Percentiles rank a stretch among this genome's conserved stretches.
These are phyloP conservation scores for Folsomia manolachei DNA, from an alignment of 2,888 invertebrate genomes.

Conservation along the genomic window DNA sequence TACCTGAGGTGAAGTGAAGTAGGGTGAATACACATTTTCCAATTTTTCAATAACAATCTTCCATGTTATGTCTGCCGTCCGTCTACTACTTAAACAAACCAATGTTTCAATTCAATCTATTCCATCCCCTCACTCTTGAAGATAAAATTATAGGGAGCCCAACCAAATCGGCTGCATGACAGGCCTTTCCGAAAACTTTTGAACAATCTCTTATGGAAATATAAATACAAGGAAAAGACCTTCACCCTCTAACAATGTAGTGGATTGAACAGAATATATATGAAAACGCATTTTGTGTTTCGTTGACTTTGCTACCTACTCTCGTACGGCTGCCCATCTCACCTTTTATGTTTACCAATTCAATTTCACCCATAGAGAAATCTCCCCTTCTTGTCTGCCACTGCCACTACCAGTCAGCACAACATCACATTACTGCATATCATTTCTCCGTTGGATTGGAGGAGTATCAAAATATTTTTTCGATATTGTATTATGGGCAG, in stretches of 20 bases:
- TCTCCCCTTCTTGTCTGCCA: background rate
- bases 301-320: background rate
- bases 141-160: background rate
- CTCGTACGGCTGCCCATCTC: background rate
- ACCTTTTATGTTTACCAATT: conserved; percentile 14
- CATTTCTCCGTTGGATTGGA: background rate
- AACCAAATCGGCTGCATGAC: no score
- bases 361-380: conserved; percentile 7
- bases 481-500: background rate
- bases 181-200: background rate
- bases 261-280: no score
- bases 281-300: no score
- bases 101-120: background rate
- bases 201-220: background rate
- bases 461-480: background rate
- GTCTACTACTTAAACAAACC: background rate
- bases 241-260: no score
- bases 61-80: background rate
- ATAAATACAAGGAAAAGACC: background rate
- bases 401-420: background rate
- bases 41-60: background rate
- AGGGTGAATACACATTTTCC: conserved; percentile 6
- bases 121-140: background rate
- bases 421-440: background rate
- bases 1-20: conserved; percentile 4